Evolutionary conservation across 2,888 invertebrate species (phyloP).

Genomic region (Orgyia antiqua): DNA sequence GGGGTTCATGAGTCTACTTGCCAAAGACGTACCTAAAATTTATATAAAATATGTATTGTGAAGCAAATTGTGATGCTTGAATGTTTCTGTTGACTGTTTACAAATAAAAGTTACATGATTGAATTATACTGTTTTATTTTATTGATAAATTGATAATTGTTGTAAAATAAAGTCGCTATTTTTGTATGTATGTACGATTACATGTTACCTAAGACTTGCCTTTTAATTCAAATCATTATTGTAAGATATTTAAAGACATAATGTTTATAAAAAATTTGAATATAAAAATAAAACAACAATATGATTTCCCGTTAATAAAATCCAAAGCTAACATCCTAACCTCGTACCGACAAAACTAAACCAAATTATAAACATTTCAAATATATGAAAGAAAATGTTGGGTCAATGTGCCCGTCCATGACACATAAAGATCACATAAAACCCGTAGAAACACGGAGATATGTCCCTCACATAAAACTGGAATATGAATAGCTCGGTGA

Average conservation of each 20-base stretch:
- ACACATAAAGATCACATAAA: constrained; percentile 62
- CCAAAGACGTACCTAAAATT: constrained; percentile 53
- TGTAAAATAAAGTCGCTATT: too few species aligned
- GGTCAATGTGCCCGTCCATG: constrained; percentile 44
- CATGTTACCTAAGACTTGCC: too few species aligned
- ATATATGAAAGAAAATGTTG: constrained; percentile 34
- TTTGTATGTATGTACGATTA: too few species aligned
- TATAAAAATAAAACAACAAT: not conserved
- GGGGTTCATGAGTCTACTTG: constrained; percentile 43
- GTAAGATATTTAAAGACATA: too few species aligned
- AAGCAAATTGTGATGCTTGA: constrained; percentile 41
- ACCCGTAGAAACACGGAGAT: constrained; percentile 56
- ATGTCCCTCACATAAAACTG: constrained; percentile 60
- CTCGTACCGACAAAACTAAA: constrained; percentile 30
- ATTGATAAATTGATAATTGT: too few species aligned
- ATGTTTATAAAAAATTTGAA: not conserved
- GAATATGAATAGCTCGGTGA: constrained; percentile 64
- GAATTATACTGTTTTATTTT: constrained; percentile 19
- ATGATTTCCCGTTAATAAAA: constrained; percentile 4
- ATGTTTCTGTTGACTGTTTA: constrained; percentile 64
- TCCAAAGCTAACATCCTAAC: constrained; percentile 5
- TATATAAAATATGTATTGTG: constrained; percentile 44
- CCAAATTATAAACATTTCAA: constrained; percentile 46
- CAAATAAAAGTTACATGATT: constrained; percentile 52
- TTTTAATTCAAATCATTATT: too few species aligned